These are phyloP conservation scores for Opisthograptis luteolata DNA, from an alignment of 2,888 invertebrate genomes.

Conservation along the genomic window DNA sequence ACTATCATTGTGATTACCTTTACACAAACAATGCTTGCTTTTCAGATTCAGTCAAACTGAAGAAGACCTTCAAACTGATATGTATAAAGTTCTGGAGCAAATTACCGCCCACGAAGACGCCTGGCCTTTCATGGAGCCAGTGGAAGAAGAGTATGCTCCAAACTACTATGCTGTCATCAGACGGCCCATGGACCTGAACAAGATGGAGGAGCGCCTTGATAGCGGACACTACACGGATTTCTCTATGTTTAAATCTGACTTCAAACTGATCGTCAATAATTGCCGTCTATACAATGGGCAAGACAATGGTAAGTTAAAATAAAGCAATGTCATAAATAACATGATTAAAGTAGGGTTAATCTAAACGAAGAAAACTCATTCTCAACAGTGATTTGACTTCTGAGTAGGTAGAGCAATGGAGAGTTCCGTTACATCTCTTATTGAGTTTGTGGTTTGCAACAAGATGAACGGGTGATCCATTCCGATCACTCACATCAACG, in stretches of 20 bases:
- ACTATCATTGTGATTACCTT: too few species aligned
- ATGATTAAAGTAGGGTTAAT: too few species aligned
- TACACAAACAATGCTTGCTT: too few species aligned
- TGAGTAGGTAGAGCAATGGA: too few species aligned
- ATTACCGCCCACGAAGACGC: conserved; percentile 95
- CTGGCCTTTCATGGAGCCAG: conserved; percentile 97
- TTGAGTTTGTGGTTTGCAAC: too few species aligned
- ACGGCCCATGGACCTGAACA: conserved; percentile 94
- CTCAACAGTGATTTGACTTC: too few species aligned
- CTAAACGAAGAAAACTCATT: too few species aligned
- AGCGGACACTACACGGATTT: conserved; percentile 91
- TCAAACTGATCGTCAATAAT: conserved; percentile 96
- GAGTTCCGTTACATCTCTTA: too few species aligned
- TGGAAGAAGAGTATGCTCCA: conserved; percentile 96
- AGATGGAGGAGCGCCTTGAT: conserved; percentile 94
- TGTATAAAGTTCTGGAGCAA: conserved; percentile 95
- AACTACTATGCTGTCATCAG: conserved; percentile 90
- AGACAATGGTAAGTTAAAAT: conserved; percentile 90
- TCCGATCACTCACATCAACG: too few species aligned
- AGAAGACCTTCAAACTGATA: conserved; percentile 93
- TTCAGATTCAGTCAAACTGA: conserved; percentile 90
- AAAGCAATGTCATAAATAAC: too few species aligned
- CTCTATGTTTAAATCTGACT: conserved; percentile 93
- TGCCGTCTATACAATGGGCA: conserved; percentile 96
- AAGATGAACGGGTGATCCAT: too few species aligned